Conservation (phyloP, 2,888 invertebrate species). For the Papilio protenor region DNA sequence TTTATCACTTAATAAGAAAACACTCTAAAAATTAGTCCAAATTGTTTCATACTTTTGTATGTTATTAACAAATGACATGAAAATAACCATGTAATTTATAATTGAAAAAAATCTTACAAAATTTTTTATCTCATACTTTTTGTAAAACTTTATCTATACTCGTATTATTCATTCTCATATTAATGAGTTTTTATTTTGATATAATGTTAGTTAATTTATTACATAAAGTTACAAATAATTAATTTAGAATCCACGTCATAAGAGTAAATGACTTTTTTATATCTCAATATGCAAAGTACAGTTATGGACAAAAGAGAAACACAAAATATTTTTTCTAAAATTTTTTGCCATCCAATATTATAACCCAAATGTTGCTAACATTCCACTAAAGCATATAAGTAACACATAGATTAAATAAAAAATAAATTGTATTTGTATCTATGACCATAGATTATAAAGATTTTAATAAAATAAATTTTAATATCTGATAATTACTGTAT, state of each 20-base stretch:
- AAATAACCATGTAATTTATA: no score
- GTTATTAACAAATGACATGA: no score
- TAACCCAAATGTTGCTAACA: no score
- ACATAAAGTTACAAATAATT: no score
- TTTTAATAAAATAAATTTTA: constrained; percentile 49
- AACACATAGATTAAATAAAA: neutral
- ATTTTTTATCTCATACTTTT: no score
- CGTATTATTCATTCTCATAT: no score
- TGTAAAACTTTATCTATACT: no score
- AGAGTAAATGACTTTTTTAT: constrained; percentile 64
- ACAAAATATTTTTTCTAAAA: neutral
- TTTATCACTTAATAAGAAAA: neutral
- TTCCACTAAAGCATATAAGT: neutral
- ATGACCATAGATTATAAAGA: constrained; percentile 60
- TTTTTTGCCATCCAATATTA: constrained; percentile 40
- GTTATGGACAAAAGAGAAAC: constrained; percentile 54
- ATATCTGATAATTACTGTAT: constrained; percentile 57
- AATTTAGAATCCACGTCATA: constrained; percentile 58
- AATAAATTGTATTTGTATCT: constrained; percentile 42
- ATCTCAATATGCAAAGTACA: constrained; percentile 55
- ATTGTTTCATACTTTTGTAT: neutral
- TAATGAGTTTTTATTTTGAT: no score
- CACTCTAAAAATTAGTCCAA: neutral
- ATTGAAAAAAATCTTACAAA: no score
- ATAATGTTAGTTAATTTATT: no score